Base-by-base conservation (phyloP, 2,888 invertebrate species). In the Miltochrista miniata region DNA sequence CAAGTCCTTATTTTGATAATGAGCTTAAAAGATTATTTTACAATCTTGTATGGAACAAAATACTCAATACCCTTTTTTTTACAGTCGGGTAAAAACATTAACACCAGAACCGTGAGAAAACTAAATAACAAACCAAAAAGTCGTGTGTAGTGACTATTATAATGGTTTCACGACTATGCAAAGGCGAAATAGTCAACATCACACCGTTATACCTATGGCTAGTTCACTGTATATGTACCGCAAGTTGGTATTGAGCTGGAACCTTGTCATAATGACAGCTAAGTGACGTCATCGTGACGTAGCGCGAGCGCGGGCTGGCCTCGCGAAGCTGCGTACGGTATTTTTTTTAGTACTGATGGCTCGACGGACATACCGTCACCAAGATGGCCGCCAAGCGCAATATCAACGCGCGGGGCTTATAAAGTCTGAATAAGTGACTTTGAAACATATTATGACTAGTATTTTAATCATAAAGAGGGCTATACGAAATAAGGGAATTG, bases 71-170 rank as follows among this genome's bases (percentile, higher is more conserved):
- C 12, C 12, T n/a, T n/a, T n/a, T n/a, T 13, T 34, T 34, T n/a
- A 12, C n/a, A 34, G 13, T 34, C 12, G 12, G 34, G n/a, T 34
- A 13, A 14, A 35, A 36, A 36, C n/a, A n/a, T n/a, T 14, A 9
- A 0, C 7, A 59, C 51, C 37, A 53, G 54, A 50, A 47, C 44
- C 46, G 57, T 35, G 36, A 48, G 46, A 46, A 30, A 50, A 54
- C 34, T 39, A 49, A 30, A 52, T 47, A 56, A 61, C 47, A 51
- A 62, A 59, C 18, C 54, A n/a, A 51, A 41, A 0, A 42, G 24
- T 24, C 11, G 13, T 13, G 11, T 45, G 41, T 14, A 35, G 24
- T 47, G 46, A 51, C 48, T 51, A 45, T 35, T n/a, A 38, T 9
- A 29, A 33, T 8, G 4, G 45, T 41, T 38, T 38, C 15, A 39